Conservation (phyloP, 2,888 invertebrate genomes). For the Suillia variegata region DNA sequence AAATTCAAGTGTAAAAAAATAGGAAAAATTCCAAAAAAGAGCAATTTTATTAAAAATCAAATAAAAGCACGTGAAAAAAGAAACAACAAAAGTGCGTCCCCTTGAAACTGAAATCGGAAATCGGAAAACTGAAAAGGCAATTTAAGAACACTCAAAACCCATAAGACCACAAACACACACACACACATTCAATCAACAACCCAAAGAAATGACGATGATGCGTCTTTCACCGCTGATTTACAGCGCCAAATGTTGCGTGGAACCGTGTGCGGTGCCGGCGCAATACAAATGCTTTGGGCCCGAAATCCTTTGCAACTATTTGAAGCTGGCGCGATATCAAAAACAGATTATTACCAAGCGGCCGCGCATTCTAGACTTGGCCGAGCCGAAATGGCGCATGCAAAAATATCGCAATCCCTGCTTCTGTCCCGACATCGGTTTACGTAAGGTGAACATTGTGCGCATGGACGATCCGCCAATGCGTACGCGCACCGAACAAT, state of each 20-base stretch:
- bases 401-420: constrained; percentile 41
- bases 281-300: constrained; percentile 10
- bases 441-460: constrained; percentile 42
- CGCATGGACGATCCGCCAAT: constrained; percentile 31
- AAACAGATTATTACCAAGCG: constrained; percentile 35
- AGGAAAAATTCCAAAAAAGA: no score
- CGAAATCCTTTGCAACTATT: constrained; percentile 11
- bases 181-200: no score
- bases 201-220: not conserved
- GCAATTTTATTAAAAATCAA: no score
- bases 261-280: not conserved
- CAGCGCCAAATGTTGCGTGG: no score
- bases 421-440: constrained; percentile 31
- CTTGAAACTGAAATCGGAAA: no score
- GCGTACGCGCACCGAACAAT: constrained; percentile 51
- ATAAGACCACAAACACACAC: no score
- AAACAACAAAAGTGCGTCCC: no score
- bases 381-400: constrained; percentile 25
- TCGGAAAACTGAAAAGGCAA: no score
- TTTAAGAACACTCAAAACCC: no score
- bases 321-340: constrained; percentile 30
- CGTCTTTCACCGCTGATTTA: no score
- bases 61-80: no score
- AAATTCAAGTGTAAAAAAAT: no score
- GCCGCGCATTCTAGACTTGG: constrained; percentile 40